phyloP scores from a whole-genome alignment of 1,140 invertebrate species.

The Goniozus legneri region DNA sequence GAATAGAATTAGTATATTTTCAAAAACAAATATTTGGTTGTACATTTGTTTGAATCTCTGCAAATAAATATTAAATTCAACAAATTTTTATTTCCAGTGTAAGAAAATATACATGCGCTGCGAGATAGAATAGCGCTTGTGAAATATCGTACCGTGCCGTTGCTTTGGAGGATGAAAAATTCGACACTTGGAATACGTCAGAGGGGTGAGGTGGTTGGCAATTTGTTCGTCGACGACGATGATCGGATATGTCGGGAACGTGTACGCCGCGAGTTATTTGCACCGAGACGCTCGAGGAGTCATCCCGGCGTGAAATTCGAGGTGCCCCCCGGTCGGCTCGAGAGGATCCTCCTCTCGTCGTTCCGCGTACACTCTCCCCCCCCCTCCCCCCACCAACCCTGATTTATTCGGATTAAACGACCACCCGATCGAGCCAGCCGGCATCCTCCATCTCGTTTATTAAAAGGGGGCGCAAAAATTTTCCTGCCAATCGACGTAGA shows the following conservation, averaged over 20 bases:
- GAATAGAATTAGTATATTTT: too few relatives aligned
- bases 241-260: neutral
- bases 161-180: too few relatives aligned
- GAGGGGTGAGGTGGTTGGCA: neutral
- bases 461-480: slow-evolving; percentile 21
- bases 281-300: slow-evolving; percentile 3
- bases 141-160: too few relatives aligned
- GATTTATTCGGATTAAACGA: slow-evolving; percentile 32
- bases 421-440: neutral
- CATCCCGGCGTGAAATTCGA: slow-evolving; percentile 33
- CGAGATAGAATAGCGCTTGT: too few relatives aligned
- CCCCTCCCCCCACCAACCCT: slow-evolving; percentile 17
- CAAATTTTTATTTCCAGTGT: too few relatives aligned
- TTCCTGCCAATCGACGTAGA: slow-evolving; percentile 6
- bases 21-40: too few relatives aligned
- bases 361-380: slow-evolving; percentile 25
- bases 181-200: too few relatives aligned
- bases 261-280: neutral
- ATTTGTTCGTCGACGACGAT: neutral
- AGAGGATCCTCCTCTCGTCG: slow-evolving; percentile 2
- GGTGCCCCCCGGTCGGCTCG: slow-evolving; percentile 6
- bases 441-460: slow-evolving; percentile 12
- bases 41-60: too few relatives aligned
- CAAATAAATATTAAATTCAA: too few relatives aligned
- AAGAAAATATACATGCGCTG: too few relatives aligned